Percentiles rank a stretch among this genome's conserved stretches.
These are phyloP conservation scores for Coenonympha arcania DNA, from an alignment of 2,888 invertebrate genomes.

Conservation along the genomic window DNA sequence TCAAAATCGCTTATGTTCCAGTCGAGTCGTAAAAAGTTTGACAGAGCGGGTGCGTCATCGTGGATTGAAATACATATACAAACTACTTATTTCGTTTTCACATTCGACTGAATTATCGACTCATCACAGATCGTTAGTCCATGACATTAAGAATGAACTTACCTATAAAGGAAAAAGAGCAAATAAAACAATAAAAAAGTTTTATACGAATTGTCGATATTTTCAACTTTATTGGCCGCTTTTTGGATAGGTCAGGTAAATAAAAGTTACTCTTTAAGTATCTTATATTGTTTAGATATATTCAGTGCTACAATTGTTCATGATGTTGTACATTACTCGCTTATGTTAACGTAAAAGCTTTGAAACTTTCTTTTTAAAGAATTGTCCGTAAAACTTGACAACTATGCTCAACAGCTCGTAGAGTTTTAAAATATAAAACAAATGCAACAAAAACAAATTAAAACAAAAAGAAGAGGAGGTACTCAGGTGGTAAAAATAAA, in stretches of 20 bases:
- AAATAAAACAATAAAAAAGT: background rate
- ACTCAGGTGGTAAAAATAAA: constrained; percentile 70
- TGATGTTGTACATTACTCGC: constrained; percentile 26
- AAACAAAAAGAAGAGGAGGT: constrained; percentile 63
- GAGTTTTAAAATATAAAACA: constrained; percentile 29
- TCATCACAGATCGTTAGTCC: too few species aligned
- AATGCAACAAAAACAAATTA: constrained; percentile 32
- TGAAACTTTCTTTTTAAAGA: constrained; percentile 2
- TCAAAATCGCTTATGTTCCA: too few species aligned
- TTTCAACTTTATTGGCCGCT: background rate
- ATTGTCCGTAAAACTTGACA: constrained; percentile 13
- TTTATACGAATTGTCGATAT: background rate
- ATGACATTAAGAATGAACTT: too few species aligned
- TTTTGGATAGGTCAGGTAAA: constrained; percentile 12
- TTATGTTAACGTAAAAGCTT: constrained; percentile 19
- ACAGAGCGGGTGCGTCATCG: too few species aligned
- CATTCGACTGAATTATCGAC: too few species aligned
- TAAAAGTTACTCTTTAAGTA: constrained; percentile 16
- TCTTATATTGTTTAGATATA: constrained; percentile 24
- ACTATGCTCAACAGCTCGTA: constrained; percentile 35
- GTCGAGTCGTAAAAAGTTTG: too few species aligned
- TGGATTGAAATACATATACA: too few species aligned
- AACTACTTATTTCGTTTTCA: too few species aligned
- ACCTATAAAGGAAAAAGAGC: background rate
- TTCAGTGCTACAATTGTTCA: constrained; percentile 30